Conservation (phyloP, 2,113 vertebrate species). For the Hepsetus odoe region DNA sequence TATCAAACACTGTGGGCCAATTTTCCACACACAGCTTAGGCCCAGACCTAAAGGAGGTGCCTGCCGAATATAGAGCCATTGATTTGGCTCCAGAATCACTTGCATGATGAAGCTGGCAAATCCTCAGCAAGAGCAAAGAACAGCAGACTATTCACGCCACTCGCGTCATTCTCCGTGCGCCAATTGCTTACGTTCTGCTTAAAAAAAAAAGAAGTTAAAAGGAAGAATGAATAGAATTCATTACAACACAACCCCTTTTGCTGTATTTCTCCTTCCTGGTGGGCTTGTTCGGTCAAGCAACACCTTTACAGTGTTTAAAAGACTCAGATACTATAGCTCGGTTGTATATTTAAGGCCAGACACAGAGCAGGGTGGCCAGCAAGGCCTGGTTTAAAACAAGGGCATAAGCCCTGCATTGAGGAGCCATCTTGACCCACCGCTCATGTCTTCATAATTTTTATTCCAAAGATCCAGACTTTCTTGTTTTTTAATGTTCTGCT, state of each 20-base stretch:
- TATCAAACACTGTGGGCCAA: not conserved
- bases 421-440: not conserved
- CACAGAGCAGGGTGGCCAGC: not conserved
- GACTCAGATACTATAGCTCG: not conserved
- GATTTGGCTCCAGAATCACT: not conserved
- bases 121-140: not conserved
- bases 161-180: constrained; percentile 16
- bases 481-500: no score
- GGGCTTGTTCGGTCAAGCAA: constrained; percentile 21
- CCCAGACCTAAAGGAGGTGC: constrained; percentile 6
- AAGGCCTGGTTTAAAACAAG: not conserved
- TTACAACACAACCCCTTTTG: not conserved
- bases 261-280: not conserved
- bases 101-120: constrained; percentile 11
- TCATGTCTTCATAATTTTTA: no score
- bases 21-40: not conserved
- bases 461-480: no score
- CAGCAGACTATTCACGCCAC: not conserved
- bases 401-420: not conserved
- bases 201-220: not conserved
- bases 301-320: constrained; percentile 17
- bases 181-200: not conserved
- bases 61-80: constrained; percentile 3
- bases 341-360: not conserved
- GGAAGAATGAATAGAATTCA: not conserved